These are phyloP conservation scores for Coreius guichenoti DNA, from an alignment of 2,797 vertebrate species.

Conservation along the genomic window DNA sequence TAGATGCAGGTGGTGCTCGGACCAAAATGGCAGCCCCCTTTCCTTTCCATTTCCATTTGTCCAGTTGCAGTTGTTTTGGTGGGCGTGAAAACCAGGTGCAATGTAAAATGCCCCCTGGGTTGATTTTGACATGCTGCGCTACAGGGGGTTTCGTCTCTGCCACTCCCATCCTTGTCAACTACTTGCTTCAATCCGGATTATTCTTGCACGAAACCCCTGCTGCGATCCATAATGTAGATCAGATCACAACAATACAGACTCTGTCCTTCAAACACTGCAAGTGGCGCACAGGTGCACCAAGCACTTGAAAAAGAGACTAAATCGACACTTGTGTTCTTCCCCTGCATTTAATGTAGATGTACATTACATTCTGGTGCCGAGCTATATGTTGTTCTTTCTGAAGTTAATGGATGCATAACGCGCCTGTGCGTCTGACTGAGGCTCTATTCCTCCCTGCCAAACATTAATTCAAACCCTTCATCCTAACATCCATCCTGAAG, in stretches of 20 bases:
- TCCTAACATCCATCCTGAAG: conserved; percentile 31
- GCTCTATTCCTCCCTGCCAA: conserved; percentile 10
- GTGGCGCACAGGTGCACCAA: neutral
- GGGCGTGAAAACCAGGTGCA: conserved; percentile 33
- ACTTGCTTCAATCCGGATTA: conserved; percentile 46
- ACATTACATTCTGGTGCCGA: neutral
- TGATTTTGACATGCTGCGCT: conserved; percentile 10
- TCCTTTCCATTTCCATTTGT: neutral
- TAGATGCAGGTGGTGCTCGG: neutral
- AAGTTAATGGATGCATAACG: conserved; percentile 46
- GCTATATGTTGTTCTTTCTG: conserved; percentile 16
- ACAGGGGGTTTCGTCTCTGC: conserved; percentile 25
- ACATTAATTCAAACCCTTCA: conserved; percentile 36
- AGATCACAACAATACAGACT: conserved; percentile 24
- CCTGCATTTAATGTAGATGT: conserved; percentile 24
- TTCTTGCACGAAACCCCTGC: conserved; percentile 39
- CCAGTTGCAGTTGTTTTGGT: conserved; percentile 20
- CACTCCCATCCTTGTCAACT: conserved; percentile 37
- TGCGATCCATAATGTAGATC: conserved; percentile 36
- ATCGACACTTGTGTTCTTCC: conserved; percentile 23
- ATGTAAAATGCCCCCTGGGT: conserved; percentile 37
- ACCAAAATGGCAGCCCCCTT: neutral
- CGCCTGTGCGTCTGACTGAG: conserved; percentile 17
- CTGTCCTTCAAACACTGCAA: neutral
- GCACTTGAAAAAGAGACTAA: conserved; percentile 21